Base-by-base conservation (phyloP, 2,888 invertebrate species). In the Spialia ferax region DNA sequence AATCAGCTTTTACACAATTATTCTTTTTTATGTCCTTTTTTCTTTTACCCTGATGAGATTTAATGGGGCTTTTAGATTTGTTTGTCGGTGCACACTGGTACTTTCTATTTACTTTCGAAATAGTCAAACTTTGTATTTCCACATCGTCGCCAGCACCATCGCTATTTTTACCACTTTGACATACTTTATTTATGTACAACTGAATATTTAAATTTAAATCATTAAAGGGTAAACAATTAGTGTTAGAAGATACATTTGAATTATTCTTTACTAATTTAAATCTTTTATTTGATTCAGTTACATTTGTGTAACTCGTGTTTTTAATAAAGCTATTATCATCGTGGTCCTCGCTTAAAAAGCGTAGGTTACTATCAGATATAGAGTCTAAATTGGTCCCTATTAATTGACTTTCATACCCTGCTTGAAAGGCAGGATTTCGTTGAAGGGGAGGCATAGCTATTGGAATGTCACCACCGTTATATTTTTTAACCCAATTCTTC, bases 71-170 rank as follows among this genome's bases (percentile, higher is more conserved):
- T 55, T n/a, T 22, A 50, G 1, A n/a, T 26, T 20, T 23, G 48
- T 56, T 32, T n/a, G 61, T 56, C 18, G 6, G 1, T 59, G 22
- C 45, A 11, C 20, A 22, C 2, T 15, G 26, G 1, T 60, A 26
- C 20, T 18, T 2, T 15, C 8, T 8, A 11, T 35, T 38, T 11
- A 54, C 7, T 45, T 62, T 63, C 20, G 61, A 32, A 15, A 64
- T 64, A 2, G 65, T 65, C 6, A 65, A 20, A 13, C 59, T 59
- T 7, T 65, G 52, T 6, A 59, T 13, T 52, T 65, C 65, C 2
- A 65, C 18, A n/a, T 52, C 57, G 20, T 48, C 5, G 0, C 45
- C 45, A 20, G 18, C 20, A 11, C 45, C 20, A 20, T 48, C 10
- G 11, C 45, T 48, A 48, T 48, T 20, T 48, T 11, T 48, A 48